Evolutionary conservation across 2,113 vertebrate genomes (phyloP).

Genomic region (Elaphurus davidianus): DNA sequence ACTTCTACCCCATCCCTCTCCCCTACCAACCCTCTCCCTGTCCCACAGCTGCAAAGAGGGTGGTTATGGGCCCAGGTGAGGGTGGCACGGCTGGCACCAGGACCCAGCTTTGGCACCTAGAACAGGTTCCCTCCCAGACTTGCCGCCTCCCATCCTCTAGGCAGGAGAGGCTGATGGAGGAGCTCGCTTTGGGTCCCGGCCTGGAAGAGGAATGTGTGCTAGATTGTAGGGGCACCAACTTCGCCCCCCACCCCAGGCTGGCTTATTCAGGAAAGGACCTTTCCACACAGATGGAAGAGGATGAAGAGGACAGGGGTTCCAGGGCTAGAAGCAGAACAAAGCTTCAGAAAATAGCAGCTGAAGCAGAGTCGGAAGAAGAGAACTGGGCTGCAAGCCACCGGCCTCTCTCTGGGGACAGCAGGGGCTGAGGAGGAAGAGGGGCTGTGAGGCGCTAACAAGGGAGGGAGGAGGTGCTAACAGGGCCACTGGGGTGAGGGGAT

Average conservation of each 20-base stretch:
- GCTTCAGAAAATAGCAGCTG: neutral
- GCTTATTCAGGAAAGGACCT: neutral
- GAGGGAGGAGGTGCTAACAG: constrained; percentile 67
- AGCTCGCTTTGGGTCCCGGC: neutral
- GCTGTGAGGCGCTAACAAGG: constrained; percentile 69
- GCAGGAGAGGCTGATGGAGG: neutral
- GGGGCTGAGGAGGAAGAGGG: neutral
- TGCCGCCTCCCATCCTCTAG: neutral
- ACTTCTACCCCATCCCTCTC: accelerated
- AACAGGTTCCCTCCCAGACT: neutral
- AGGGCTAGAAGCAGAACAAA: neutral
- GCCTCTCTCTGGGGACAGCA: constrained; percentile 19
- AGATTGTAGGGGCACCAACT: too few relatives aligned
- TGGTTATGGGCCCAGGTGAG: neutral
- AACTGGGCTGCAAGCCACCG: constrained; percentile 57
- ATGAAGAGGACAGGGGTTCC: neutral
- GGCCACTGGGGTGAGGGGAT: constrained; percentile 51
- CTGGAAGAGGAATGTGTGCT: neutral
- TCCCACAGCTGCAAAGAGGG: neutral
- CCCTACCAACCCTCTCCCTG: neutral
- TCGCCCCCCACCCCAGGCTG: neutral
- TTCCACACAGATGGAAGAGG: neutral
- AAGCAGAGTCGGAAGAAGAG: neutral
- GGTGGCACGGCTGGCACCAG: neutral
- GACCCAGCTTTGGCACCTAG: neutral